phyloP scores from a whole-genome alignment of 1,140 invertebrate species.

The Riptortus pedestris region DNA sequence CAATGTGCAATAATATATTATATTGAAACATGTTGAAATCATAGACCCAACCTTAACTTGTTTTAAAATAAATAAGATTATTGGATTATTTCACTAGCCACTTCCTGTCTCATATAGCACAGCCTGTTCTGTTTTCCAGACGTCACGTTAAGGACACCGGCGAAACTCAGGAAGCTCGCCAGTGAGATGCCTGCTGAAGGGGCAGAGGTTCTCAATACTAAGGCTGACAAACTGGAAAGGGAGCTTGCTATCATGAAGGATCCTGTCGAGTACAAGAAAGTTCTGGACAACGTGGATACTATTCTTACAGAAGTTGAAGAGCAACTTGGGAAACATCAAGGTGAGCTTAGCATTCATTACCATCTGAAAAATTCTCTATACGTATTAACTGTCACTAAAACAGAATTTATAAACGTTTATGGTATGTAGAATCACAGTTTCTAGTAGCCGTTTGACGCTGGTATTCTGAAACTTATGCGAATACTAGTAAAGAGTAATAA shows the following conservation, averaged over 20 bases:
- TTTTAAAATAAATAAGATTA: too few species aligned
- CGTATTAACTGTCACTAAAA: constrained; percentile 33
- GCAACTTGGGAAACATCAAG: constrained; percentile 45
- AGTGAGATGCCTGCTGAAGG: constrained; percentile 45
- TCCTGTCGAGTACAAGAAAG: constrained; percentile 48
- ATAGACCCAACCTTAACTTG: too few species aligned
- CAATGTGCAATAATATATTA: too few species aligned
- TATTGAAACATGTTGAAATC: too few species aligned
- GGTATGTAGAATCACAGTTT: too few species aligned
- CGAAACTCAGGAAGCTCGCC: constrained; percentile 44
- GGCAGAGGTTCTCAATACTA: constrained; percentile 45
- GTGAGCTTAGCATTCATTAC: constrained; percentile 35
- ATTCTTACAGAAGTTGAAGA: constrained; percentile 50
- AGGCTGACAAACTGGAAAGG: constrained; percentile 47
- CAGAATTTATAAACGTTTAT: constrained; percentile 33
- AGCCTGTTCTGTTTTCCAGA: constrained; percentile 37
- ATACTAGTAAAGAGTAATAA: too few species aligned
- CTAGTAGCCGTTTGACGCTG: too few species aligned
- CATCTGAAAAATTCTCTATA: too few species aligned
- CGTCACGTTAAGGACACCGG: constrained; percentile 45
- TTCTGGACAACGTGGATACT: constrained; percentile 47
- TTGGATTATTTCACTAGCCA: too few species aligned
- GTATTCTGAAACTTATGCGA: too few species aligned
- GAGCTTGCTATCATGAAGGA: constrained; percentile 45
- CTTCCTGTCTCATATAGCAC: too few species aligned